Conservation (phyloP, 37 sponge, comb jelly and placozoan species). For the Amphimedon queenslandica region DNA sequence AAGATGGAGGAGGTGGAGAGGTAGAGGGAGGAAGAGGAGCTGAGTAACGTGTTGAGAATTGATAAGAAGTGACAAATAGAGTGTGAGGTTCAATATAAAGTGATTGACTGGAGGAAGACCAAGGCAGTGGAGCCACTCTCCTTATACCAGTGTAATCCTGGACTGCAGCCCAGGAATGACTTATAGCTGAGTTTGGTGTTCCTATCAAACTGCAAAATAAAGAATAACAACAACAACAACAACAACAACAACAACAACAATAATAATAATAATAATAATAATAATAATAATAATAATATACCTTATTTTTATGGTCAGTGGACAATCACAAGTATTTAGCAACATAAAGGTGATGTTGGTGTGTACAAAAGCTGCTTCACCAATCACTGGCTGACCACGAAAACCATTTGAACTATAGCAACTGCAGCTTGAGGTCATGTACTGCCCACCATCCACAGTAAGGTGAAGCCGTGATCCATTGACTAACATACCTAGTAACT, state of each 20-base stretch:
- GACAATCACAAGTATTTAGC: constrained; percentile 14
- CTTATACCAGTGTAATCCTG: neutral
- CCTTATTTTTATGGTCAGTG: neutral
- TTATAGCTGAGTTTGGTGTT: neutral
- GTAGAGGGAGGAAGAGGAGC: neutral
- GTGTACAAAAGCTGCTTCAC: constrained; percentile 1
- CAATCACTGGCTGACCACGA: neutral
- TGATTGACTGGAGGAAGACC: neutral
- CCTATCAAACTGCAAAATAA: neutral
- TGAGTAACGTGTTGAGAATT: neutral
- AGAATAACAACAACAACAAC: neutral
- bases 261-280: neutral
- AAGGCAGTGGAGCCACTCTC: neutral
- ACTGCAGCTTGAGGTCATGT: neutral
- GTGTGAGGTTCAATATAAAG: neutral
- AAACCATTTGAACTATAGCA: neutral
- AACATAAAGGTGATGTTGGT: constrained; percentile 2
- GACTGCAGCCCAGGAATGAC: neutral
- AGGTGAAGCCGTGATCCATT: constrained; percentile 22
- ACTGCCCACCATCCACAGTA: neutral
- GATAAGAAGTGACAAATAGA: neutral
- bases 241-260: neutral
- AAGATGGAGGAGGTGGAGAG: neutral
- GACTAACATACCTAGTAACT: constrained; percentile 18
- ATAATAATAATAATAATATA: neutral